Conservation (phyloP, 2,797 vertebrate genomes). For the Passerculus sandwichensis region DNA sequence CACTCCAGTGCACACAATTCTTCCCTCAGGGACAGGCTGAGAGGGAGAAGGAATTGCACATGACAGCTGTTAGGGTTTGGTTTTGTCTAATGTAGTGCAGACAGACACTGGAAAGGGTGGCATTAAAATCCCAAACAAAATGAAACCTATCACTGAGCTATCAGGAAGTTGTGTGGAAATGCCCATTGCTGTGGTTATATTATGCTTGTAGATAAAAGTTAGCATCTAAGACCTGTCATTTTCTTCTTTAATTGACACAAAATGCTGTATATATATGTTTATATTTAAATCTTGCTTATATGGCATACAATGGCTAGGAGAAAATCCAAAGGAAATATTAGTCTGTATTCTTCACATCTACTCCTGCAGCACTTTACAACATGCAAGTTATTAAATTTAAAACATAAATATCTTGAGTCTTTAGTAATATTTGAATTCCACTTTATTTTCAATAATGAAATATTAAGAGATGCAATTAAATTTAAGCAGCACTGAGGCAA, state of each 20-base stretch:
- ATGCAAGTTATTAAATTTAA: not conserved
- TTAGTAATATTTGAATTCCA: not conserved
- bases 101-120: conserved; percentile 3
- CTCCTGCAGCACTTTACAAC: not conserved
- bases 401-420: not conserved
- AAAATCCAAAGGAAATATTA: not conserved
- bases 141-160: not conserved
- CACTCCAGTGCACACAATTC: conserved; percentile 38
- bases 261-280: rapidly evolving
- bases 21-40: conserved; percentile 13
- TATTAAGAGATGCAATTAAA: not conserved
- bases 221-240: not conserved
- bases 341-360: not conserved
- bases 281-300: not conserved
- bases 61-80: conserved; percentile 41
- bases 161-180: not conserved
- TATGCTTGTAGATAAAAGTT: not conserved
- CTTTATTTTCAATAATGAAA: not conserved
- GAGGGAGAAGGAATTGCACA: conserved; percentile 30
- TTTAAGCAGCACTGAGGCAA: not conserved
- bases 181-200: not conserved
- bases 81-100: conserved; percentile 12
- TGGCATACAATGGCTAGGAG: not conserved
- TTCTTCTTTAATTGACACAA: not conserved
- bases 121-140: not conserved